Percentiles rank a stretch among this genome's conserved stretches.
Conservation (phyloP, 2,888 invertebrate species). For the Mesoligia furuncula region DNA sequence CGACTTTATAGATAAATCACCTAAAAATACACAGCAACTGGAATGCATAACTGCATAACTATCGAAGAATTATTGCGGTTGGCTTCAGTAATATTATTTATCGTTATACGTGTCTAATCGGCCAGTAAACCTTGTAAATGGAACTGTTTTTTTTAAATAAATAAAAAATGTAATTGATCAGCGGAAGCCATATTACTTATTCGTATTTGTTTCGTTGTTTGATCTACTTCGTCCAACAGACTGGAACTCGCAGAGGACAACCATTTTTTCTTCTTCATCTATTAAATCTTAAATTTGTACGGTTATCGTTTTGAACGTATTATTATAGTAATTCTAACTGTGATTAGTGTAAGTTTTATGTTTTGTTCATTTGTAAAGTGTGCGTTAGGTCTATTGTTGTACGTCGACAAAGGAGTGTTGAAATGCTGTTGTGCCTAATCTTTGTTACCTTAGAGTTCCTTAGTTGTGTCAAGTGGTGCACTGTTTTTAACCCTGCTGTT, state of each 20-base stretch:
- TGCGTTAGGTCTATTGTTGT: slow-evolving; percentile 31
- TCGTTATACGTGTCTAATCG: slow-evolving; percentile 81
- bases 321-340: slow-evolving; percentile 57
- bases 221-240: slow-evolving; percentile 59
- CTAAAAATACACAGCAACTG: slow-evolving; percentile 22
- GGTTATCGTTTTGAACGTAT: slow-evolving; percentile 38
- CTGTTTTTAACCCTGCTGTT: slow-evolving; percentile 11
- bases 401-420: slow-evolving; percentile 29
- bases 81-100: slow-evolving; percentile 73
- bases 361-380: slow-evolving; percentile 35
- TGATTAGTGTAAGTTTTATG: slow-evolving; percentile 43
- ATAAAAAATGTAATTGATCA: slow-evolving; percentile 86
- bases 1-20: neutral
- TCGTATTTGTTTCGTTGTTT: slow-evolving; percentile 76
- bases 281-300: slow-evolving; percentile 38
- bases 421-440: slow-evolving; percentile 16
- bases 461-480: neutral
- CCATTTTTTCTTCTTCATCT: slow-evolving; percentile 52
- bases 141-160: slow-evolving; percentile 73
- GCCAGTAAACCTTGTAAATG: slow-evolving; percentile 82
- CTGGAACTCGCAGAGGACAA: slow-evolving; percentile 64
- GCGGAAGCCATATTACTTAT: slow-evolving; percentile 84
- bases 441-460: neutral
- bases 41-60: slow-evolving; percentile 51
- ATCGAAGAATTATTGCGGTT: slow-evolving; percentile 69